phyloP scores from a whole-genome alignment of 2,113 vertebrate genomes.

The Nyctereutes procyonoides region DNA sequence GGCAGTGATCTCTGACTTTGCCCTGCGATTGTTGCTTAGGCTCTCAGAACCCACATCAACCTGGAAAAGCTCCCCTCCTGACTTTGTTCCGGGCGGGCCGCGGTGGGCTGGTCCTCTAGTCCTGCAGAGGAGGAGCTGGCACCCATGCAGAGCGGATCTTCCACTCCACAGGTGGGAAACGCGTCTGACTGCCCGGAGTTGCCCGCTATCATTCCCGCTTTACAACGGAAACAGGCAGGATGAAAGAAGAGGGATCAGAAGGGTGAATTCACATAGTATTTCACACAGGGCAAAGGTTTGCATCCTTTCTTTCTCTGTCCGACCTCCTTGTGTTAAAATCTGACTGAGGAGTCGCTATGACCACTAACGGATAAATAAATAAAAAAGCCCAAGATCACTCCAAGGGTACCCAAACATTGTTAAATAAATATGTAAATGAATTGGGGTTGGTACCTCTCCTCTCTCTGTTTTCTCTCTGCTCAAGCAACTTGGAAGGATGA shows the following conservation, averaged over 20 bases:
- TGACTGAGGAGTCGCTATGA: not conserved
- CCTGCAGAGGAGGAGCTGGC: too few relatives aligned
- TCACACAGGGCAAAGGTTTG: not conserved
- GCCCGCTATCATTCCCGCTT: not conserved
- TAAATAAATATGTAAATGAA: not conserved
- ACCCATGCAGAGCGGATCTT: fast-evolving
- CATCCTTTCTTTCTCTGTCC: not conserved
- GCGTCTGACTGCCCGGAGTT: not conserved
- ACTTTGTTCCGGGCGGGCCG: not conserved
- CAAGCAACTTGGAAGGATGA: not conserved
- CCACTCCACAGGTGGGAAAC: too few relatives aligned
- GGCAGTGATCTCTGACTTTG: not conserved
- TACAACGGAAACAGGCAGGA: not conserved
- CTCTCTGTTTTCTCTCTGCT: not conserved
- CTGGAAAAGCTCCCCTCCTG: not conserved
- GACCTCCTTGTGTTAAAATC: slow-evolving; percentile 18
- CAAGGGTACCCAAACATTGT: not conserved
- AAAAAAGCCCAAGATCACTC: not conserved
- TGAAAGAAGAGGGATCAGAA: not conserved
- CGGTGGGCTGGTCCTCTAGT: not conserved
- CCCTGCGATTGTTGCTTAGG: not conserved
- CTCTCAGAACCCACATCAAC: not conserved
- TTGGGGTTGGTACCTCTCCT: not conserved
- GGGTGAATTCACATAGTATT: not conserved
- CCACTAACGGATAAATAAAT: not conserved